A percentile compares a stretch with the other conserved stretches of the same genome.
Conservation (phyloP, 1,140 invertebrate genomes). For the Drosophila auraria region DNA sequence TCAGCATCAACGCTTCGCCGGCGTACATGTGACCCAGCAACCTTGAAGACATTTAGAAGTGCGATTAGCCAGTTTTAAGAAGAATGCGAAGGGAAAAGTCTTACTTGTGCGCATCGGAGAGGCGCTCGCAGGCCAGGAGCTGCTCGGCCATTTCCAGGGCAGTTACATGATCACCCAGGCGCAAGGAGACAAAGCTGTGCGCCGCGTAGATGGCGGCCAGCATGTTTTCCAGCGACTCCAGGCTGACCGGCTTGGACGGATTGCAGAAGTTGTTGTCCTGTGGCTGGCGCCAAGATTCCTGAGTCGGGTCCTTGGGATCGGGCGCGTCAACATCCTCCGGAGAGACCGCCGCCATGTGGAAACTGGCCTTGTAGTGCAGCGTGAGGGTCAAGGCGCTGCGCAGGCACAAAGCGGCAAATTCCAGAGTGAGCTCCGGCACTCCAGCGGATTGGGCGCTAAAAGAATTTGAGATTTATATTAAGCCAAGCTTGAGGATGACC, state of each 20-base stretch:
- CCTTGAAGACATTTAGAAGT: slow-evolving; percentile 85
- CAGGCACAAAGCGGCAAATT: slow-evolving; percentile 95
- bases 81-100: not conserved
- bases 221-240: slow-evolving; percentile 85
- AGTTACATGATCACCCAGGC: slow-evolving; percentile 93
- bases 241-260: slow-evolving; percentile 84
- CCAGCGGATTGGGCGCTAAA: slow-evolving; percentile 90
- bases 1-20: slow-evolving; percentile 94
- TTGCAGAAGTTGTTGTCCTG: slow-evolving; percentile 85
- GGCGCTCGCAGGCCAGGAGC: slow-evolving; percentile 68
- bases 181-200: slow-evolving; percentile 93
- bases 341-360: slow-evolving; percentile 72
- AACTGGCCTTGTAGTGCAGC: slow-evolving; percentile 84
- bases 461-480: not conserved
- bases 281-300: slow-evolving; percentile 68
- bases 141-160: slow-evolving; percentile 90
- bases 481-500: not conserved
- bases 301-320: slow-evolving; percentile 80
- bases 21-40: slow-evolving; percentile 95
- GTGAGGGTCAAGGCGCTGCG: slow-evolving; percentile 91
- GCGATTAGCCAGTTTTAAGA: not conserved
- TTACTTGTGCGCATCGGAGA: slow-evolving; percentile 83
- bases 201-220: slow-evolving; percentile 91
- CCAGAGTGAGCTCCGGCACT: slow-evolving; percentile 94
- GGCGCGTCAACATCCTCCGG: slow-evolving; percentile 75